Base-by-base conservation (phyloP, 2,113 vertebrate species). In the Tragelaphus buxtoni region DNA sequence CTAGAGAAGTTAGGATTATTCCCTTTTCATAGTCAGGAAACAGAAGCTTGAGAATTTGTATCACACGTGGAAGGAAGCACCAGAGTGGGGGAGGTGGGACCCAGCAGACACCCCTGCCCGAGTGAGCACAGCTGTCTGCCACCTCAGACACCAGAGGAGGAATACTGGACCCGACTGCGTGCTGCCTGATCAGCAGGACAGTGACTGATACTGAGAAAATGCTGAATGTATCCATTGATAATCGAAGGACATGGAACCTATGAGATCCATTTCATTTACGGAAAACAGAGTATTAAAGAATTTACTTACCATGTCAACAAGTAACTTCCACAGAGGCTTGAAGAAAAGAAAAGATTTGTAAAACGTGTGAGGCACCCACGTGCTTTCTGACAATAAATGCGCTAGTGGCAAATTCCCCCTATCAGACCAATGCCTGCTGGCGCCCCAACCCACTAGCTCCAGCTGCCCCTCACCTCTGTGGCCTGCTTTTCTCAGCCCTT, bases 251-350 rank as follows among this genome's bases (percentile, higher is more conserved):
- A 90, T 42, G 22, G 5, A 90, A 17, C 9, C 22, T 12, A 13
- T 0, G 49, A 82, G 42, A 84, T 51, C 28, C n/a, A 86, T 91
- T 87, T 80, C 35, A 84, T 47, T 95, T 88, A 90, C 0, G 55
- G 39, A 39, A 96, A 87, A 81, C 14, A 65, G 30, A 72, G 92
- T 18, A 79, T 82, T 56, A 80, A 93, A 55, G 60, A 90, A 94
- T 92, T 92, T 93, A 98, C 99, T 99, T 98, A 99, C 99, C 98
- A 98, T 98, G 94, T 99, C 94, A 1, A 98, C 98, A 2, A 99
- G 98, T 85, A 99, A 98, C 98, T 99, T 99, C 99, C 99, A 99
- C 28, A 99, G 97, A 26, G 99, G 98, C 99, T 99, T 97, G 17
- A 94, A 97, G 95, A 94, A 10, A 30, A 90, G 26, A 87, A 61